Evolutionary conservation across 2,888 invertebrate genomes (phyloP), one percentile per base, ranked within the genome.

Genomic region (Theretra japonica): DNA sequence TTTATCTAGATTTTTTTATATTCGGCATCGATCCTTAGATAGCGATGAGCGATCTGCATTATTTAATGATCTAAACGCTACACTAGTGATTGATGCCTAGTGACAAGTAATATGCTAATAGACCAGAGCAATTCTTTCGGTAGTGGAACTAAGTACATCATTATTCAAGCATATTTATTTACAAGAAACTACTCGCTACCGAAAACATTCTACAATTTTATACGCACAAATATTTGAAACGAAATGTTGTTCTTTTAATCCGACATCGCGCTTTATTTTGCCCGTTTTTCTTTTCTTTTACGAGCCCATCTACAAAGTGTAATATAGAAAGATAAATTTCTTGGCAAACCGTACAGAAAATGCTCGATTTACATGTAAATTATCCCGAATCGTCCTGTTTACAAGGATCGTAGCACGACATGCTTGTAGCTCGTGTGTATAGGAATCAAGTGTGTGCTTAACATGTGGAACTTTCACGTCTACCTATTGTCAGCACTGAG

Each of bases 301-400:
- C 65, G 65, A 65, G 65, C 48, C 48, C 65, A 65, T 65, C 41
- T 65, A 65, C 48, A 65, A 48, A 65, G 65, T 48, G 48, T 65
- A 65, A 65, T 65, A 65, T 48, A 70, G 25, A 41, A 70, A 59
- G 48, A 48, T 56, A 59, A 48, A 70, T 70, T 41, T 48, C 48
- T 50, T 30, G 60, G 48, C 33, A 60, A 70, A 60, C 21, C 23
- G 59, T 28, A 60, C 50, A 50, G 57, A 59, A 33, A 60, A 60
- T 60, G 50, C n/a, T 53, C 59, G 28, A 70, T 70, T 70, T 70
- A 50, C 60, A 70, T 70, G 70, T 50, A 60, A 70, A 70, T 70
- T 28, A 59, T 60, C 17, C 59, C n/a, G 60, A 60, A 70, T 70
- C 50, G 50, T 53, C 60, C n/a, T 70, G 70, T 70, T 70, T 70